Conservation (phyloP, 2,797 vertebrate genomes). For the Myotis findleyi region DNA sequence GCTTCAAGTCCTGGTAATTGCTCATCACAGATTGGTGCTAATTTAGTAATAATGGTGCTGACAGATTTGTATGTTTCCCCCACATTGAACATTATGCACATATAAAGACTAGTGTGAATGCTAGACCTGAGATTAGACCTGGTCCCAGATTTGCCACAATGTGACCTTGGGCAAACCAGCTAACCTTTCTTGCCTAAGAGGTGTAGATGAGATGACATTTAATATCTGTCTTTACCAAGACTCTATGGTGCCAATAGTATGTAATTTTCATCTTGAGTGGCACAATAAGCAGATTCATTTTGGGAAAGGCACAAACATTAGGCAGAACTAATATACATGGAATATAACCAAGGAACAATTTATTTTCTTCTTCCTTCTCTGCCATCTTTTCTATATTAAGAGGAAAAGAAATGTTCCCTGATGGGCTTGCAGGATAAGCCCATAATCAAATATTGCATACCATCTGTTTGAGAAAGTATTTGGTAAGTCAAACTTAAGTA, state of each 20-base stretch:
- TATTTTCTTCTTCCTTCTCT: constrained; percentile 69
- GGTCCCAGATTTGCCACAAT: background rate
- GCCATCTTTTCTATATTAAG: constrained; percentile 72
- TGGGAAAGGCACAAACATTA: background rate
- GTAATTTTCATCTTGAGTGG: background rate
- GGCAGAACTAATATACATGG: background rate
- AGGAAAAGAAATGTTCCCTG: constrained; percentile 78
- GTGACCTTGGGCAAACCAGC: background rate
- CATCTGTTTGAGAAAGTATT: constrained; percentile 81
- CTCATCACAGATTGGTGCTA: constrained; percentile 54
- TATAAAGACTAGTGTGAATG: background rate
- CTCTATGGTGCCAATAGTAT: background rate
- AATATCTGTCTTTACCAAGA: constrained; percentile 4
- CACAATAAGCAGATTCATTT: background rate
- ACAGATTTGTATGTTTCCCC: constrained; percentile 38
- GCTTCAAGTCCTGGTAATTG: constrained; percentile 72
- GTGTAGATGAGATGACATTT: background rate
- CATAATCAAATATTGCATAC: constrained; percentile 79
- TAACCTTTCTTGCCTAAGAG: background rate
- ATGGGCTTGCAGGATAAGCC: constrained; percentile 74
- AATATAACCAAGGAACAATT: constrained; percentile 9
- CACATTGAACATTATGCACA: background rate
- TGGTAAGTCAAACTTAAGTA: constrained; percentile 78
- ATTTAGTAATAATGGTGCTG: constrained; percentile 61
- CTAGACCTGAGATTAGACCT: background rate